Evolutionary conservation across 2,797 vertebrate species (phyloP).

Genomic region (Thamnophis elegans): DNA sequence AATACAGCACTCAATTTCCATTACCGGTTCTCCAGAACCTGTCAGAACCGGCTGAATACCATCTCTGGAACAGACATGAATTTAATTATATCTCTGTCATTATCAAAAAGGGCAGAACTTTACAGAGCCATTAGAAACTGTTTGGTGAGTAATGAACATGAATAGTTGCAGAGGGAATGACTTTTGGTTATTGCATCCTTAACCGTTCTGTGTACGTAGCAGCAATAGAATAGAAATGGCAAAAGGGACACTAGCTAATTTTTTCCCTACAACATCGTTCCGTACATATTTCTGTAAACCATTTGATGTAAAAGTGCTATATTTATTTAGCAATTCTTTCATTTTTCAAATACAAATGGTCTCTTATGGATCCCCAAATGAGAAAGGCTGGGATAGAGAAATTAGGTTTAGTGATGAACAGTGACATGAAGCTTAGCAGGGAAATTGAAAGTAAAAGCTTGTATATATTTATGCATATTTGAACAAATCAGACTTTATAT

Average conservation of each 20-base stretch:
- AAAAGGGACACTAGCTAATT: neutral
- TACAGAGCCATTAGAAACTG: neutral
- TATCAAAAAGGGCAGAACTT: neutral
- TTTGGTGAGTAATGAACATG: neutral
- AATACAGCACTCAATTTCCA: no score
- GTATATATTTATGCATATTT: neutral
- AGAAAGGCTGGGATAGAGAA: neutral
- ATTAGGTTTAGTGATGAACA: neutral
- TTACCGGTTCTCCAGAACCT: no score
- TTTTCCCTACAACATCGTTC: neutral
- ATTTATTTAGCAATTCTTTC: neutral
- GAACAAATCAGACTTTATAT: neutral
- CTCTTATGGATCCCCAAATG: neutral
- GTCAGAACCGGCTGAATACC: no score
- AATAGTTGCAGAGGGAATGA: neutral
- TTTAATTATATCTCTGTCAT: neutral
- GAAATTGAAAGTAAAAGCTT: neutral
- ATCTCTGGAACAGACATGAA: neutral
- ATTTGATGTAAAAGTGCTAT: neutral
- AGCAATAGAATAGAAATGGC: neutral
- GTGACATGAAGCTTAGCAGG: neutral
- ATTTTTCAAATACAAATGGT: neutral
- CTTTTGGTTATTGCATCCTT: neutral
- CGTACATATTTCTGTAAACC: neutral
- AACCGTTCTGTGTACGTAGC: neutral